These are phyloP conservation scores for Caenorhabditis afra DNA, from an alignment of 2,888 invertebrate species.

Conservation along the genomic window DNA sequence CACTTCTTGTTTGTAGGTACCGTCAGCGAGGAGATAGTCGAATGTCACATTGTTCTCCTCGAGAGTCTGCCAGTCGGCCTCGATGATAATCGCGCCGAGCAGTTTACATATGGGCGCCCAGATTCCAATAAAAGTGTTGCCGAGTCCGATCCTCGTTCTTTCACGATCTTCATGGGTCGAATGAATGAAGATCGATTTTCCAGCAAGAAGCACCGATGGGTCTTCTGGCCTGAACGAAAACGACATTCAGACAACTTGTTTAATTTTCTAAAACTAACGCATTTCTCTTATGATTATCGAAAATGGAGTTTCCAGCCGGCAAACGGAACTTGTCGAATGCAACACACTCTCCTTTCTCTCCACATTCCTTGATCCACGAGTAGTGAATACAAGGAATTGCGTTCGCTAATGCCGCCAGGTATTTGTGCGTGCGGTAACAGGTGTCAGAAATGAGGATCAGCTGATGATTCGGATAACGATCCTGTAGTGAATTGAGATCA, in stretches of 20 bases:
- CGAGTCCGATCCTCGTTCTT: constrained; percentile 28
- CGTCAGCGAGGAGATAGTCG: constrained; percentile 81
- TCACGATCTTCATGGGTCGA: constrained; percentile 55
- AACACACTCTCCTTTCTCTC: constrained; percentile 78
- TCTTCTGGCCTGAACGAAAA: constrained; percentile 65
- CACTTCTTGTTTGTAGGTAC: constrained; percentile 76
- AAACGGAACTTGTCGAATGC: constrained; percentile 68
- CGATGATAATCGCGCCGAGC: constrained; percentile 71
- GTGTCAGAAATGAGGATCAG: constrained; percentile 84
- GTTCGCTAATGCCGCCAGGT: constrained; percentile 86
- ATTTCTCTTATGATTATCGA: constrained; percentile 63
- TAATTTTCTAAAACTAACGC: constrained; percentile 62
- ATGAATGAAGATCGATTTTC: constrained; percentile 71
- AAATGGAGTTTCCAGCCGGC: constrained; percentile 73
- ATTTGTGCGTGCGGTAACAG: constrained; percentile 87
- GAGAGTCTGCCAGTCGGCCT: constrained; percentile 15
- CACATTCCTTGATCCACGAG: constrained; percentile 86
- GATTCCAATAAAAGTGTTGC: constrained; percentile 71
- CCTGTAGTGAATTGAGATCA: constrained; percentile 27
- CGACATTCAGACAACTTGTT: too few relatives aligned
- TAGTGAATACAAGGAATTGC: constrained; percentile 86
- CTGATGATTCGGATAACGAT: constrained; percentile 18
- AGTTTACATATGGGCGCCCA: constrained; percentile 77
- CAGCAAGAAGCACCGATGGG: constrained; percentile 70
- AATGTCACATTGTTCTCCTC: constrained; percentile 46